These are phyloP conservation scores for Ceyx erithaca DNA, from an alignment of 2,797 vertebrate species.

Conservation along the genomic window DNA sequence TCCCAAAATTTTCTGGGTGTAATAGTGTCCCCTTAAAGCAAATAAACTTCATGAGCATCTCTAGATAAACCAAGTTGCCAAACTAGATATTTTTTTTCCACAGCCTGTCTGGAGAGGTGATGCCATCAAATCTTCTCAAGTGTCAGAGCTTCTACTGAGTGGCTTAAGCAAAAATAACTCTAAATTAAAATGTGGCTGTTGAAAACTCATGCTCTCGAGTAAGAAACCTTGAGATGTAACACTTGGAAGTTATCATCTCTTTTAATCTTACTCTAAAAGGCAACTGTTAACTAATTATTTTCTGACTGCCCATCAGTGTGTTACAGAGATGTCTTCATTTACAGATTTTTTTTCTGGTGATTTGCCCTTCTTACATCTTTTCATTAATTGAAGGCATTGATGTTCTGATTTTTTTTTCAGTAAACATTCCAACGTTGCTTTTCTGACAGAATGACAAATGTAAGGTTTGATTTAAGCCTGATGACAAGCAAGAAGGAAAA, in stretches of 20 bases:
- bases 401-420: not conserved
- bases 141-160: not conserved
- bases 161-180: not conserved
- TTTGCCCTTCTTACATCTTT: not conserved
- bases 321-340: not conserved
- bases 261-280: not conserved
- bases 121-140: not conserved
- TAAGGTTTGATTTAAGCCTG: conserved; percentile 23
- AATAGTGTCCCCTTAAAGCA: not conserved
- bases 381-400: not conserved
- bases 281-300: not conserved
- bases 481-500: conserved; percentile 15
- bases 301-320: not conserved
- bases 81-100: not conserved
- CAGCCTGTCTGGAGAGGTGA: not conserved
- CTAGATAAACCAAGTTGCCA: not conserved
- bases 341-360: not conserved
- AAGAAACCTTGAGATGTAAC: not conserved
- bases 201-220: not conserved
- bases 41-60: not conserved
- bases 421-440: not conserved
- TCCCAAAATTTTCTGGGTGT: not conserved
- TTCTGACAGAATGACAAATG: conserved; percentile 12
- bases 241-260: not conserved
- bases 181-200: not conserved